Base-by-base conservation (phyloP, 2,797 vertebrate genomes). In the Protosalanx chinensis region DNA sequence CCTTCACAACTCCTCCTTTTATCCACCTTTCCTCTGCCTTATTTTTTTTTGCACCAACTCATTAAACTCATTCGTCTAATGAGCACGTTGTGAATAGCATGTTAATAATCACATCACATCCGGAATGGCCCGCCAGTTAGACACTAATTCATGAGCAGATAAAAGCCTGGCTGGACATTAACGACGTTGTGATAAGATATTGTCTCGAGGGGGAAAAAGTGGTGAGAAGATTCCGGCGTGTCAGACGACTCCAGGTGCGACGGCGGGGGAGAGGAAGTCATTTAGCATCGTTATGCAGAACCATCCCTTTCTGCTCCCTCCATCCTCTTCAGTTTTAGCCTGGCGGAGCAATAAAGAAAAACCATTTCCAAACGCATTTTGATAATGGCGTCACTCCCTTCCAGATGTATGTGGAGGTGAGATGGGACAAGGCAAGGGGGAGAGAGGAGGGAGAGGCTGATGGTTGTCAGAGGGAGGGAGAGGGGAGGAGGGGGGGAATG, bases 401-500 rank as follows among this genome's bases (percentile, higher is more conserved):
- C 72, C 70, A 83, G 81, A 90, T 91, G 83, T 88, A 85, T 88
- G 88, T 83, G 73, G 80, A 63, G 82, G 86, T 90, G 84, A 87
- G 41, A 46, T 46, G 41, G 41, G 41, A 86, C 85, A 86, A 78
- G 66, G 83, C 77, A 82, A 81, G 80, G 72, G 72, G 71, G 18
- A 35, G 57, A 13, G 20, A 6, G 32, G 58, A 46, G 76, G 74
- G 71, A 73, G 82, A 76, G 8, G 73, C 70, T 20, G 83, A 90
- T 90, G 84, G 88, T 90, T 90, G 91, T 93, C 91, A 85, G 72
- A 82, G 76, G 73, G 82, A 85, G 84, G 73, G 84, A 27, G 13
- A 88, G 18, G 15, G 18, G 51, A 8, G 51, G 18, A 56, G 51
- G 15, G n/a, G 51, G n/a, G 51, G 85, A 89, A 92, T 92, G 91